Conservation (phyloP, 1,140 invertebrate genomes). For the Cyclina sinensis region DNA sequence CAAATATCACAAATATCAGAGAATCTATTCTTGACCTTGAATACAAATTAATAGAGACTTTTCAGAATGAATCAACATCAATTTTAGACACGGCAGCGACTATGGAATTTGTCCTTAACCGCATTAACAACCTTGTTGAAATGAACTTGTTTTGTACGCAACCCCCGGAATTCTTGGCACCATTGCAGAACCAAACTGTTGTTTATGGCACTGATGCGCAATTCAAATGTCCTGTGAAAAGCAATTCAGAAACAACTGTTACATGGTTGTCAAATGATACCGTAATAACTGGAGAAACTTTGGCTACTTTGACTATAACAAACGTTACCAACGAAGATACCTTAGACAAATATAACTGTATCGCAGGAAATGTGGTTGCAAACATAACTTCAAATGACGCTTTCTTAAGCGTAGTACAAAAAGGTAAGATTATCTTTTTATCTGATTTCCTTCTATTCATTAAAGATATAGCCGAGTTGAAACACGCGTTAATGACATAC, state of each 20-base stretch:
- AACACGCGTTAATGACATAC: too few relatives aligned
- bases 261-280: constrained; percentile 17
- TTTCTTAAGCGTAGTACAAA: not conserved
- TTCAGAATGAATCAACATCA: constrained; percentile 37
- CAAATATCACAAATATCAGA: not conserved
- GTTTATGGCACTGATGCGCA: not conserved
- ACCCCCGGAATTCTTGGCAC: not conserved
- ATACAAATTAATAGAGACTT: not conserved
- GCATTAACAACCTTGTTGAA: not conserved
- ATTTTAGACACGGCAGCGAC: not conserved
- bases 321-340: constrained; percentile 10
- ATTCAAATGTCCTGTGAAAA: not conserved
- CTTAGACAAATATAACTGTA: constrained; percentile 7
- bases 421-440: not conserved
- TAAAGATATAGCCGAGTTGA: not conserved
- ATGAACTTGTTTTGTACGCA: constrained; percentile 28
- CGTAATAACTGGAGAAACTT: not conserved
- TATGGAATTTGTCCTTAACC: not conserved
- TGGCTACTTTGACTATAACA: not conserved
- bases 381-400: constrained; percentile 19
- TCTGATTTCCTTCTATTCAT: too few relatives aligned
- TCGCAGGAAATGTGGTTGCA: constrained; percentile 46
- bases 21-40: constrained; percentile 10
- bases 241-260: not conserved
- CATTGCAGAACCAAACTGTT: not conserved